phyloP scores from a whole-genome alignment of 1,140 invertebrate species.

The Piezodorus guildinii region DNA sequence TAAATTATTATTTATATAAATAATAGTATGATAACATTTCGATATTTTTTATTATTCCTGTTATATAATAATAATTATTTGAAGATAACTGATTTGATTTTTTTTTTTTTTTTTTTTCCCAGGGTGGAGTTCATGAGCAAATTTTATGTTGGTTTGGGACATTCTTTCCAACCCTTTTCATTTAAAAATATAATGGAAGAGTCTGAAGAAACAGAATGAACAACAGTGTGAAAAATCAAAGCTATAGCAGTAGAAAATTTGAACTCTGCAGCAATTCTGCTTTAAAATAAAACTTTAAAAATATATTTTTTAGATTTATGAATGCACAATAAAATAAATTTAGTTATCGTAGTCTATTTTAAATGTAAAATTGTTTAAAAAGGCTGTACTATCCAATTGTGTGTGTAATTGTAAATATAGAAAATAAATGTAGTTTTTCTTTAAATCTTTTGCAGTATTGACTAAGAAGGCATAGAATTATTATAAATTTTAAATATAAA shows the following conservation, averaged over 20 bases:
- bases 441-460: too few species aligned
- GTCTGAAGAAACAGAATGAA: constrained; percentile 36
- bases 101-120: constrained; percentile 32
- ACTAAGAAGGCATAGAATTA: too few species aligned
- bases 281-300: not conserved
- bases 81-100: constrained; percentile 25
- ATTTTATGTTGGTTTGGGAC: constrained; percentile 82
- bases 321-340: not conserved
- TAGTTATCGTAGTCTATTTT: not conserved
- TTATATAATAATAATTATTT: too few species aligned
- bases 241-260: constrained; percentile 3
- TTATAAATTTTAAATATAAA: too few species aligned
- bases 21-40: too few species aligned
- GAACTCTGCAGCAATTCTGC: not conserved
- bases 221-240: not conserved
- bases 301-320: not conserved
- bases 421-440: too few species aligned
- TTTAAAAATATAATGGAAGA: constrained; percentile 73
- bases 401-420: too few species aligned
- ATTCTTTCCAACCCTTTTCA: constrained; percentile 84
- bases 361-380: not conserved
- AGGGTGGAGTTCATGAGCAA: constrained; percentile 79
- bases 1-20: too few species aligned
- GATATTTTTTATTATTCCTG: too few species aligned
- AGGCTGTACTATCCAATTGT: not conserved